phyloP scores from a whole-genome alignment of 2,113 vertebrate species.

The Spheniscus mendiculus region DNA sequence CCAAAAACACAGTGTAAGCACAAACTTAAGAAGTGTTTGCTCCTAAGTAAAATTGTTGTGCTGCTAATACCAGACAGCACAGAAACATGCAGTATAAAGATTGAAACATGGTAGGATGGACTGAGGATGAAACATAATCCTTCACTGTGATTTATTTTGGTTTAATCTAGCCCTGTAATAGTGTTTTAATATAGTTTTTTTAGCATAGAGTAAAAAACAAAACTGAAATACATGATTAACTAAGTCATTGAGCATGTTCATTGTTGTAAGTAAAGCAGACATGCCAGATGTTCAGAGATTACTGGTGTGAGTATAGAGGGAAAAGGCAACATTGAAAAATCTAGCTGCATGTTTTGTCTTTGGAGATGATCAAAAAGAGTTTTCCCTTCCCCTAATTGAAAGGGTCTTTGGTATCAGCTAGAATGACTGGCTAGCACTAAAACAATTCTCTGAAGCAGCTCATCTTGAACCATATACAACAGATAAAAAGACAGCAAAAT shows the following conservation, averaged over 20 bases:
- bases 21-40: neutral
- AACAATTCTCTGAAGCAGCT: conserved; percentile 29
- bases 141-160: neutral
- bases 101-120: neutral
- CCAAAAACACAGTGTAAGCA: neutral
- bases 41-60: neutral
- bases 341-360: neutral
- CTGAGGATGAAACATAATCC: neutral
- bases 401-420: neutral
- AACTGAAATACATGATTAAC: conserved; percentile 6
- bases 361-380: neutral
- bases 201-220: neutral
- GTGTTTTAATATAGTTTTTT: neutral
- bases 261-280: neutral
- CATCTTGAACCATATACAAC: neutral
- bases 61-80: neutral
- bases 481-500: conserved; percentile 38
- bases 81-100: neutral
- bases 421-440: neutral
- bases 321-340: neutral
- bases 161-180: neutral
- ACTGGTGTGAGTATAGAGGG: neutral
- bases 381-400: neutral
- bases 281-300: conserved; percentile 20
- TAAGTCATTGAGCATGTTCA: neutral